Conservation (phyloP, 2,113 vertebrate species). For the Sapajus apella region DNA sequence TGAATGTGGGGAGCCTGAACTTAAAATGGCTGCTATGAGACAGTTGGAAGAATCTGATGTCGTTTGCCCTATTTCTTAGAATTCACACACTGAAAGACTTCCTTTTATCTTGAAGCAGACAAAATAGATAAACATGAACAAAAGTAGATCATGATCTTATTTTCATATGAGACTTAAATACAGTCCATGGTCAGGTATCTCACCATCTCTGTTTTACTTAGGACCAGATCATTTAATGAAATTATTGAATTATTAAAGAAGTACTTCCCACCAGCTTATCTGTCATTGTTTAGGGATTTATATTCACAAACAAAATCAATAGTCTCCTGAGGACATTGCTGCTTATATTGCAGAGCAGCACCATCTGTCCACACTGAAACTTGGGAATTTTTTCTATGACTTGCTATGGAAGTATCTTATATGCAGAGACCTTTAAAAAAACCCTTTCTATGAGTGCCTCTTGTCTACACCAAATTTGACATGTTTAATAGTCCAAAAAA, state of each 20-base stretch:
- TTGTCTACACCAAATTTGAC: not conserved
- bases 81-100: not conserved
- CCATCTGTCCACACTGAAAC: slow-evolving; percentile 56
- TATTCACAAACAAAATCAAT: slow-evolving; percentile 74
- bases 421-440: not conserved
- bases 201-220: slow-evolving; percentile 47
- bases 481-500: not conserved
- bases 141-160: not conserved
- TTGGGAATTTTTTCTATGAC: slow-evolving; percentile 19
- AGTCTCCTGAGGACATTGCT: slow-evolving; percentile 62
- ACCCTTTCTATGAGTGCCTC: not conserved
- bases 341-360: slow-evolving; percentile 8
- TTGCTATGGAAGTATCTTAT: slow-evolving; percentile 21
- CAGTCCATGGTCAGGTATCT: not conserved
- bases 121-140: slow-evolving; percentile 11
- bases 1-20: not conserved
- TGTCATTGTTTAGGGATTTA: slow-evolving; percentile 72
- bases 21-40: not conserved
- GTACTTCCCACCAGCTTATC: slow-evolving; percentile 63
- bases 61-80: not conserved
- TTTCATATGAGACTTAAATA: not conserved
- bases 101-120: slow-evolving; percentile 30
- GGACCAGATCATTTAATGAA: slow-evolving; percentile 69
- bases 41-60: not conserved
- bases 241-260: slow-evolving; percentile 79